Percentiles rank a stretch among this genome's conserved stretches.
These are phyloP conservation scores for Agrypnia vestita DNA, from an alignment of 1,140 invertebrate genomes.

Conservation along the genomic window DNA sequence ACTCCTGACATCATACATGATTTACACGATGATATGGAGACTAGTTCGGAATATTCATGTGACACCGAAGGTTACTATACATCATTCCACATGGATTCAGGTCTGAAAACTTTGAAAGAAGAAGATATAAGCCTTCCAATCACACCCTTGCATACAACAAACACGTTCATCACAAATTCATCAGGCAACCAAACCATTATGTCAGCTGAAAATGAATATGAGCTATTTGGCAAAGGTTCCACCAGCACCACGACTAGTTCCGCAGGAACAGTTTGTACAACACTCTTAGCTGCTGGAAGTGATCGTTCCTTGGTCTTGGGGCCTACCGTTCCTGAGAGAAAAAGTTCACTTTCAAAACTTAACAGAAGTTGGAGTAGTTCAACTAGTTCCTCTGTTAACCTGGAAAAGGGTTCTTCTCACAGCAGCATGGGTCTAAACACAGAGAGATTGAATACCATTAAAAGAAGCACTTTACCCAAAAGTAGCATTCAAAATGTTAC, in stretches of 20 bases:
- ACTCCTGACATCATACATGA: slow-evolving; percentile 86
- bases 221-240: slow-evolving; percentile 89
- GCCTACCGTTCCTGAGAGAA: slow-evolving; percentile 84
- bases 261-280: slow-evolving; percentile 90
- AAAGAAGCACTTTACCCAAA: slow-evolving; percentile 66
- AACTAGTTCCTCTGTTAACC: slow-evolving; percentile 72
- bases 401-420: slow-evolving; percentile 75
- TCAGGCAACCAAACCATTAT: slow-evolving; percentile 70
- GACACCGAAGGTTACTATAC: slow-evolving; percentile 98
- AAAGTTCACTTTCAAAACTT: slow-evolving; percentile 78
- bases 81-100: slow-evolving; percentile 96
- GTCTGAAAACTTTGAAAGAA: slow-evolving; percentile 88
- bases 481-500: slow-evolving; percentile 16
- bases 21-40: slow-evolving; percentile 89
- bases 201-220: slow-evolving; percentile 89
- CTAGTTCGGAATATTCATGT: slow-evolving; percentile 94
- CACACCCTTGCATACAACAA: slow-evolving; percentile 77
- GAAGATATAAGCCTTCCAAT: slow-evolving; percentile 78
- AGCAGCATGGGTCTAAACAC: slow-evolving; percentile 73
- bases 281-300: slow-evolving; percentile 78
- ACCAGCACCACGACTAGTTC: slow-evolving; percentile 93
- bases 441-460: slow-evolving; percentile 74
- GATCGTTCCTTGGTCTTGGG: slow-evolving; percentile 75
- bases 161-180: slow-evolving; percentile 76
- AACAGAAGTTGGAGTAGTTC: slow-evolving; percentile 69